phyloP scores from a whole-genome alignment of 1,140 invertebrate species.

The Caenorhabditis latens region DNA sequence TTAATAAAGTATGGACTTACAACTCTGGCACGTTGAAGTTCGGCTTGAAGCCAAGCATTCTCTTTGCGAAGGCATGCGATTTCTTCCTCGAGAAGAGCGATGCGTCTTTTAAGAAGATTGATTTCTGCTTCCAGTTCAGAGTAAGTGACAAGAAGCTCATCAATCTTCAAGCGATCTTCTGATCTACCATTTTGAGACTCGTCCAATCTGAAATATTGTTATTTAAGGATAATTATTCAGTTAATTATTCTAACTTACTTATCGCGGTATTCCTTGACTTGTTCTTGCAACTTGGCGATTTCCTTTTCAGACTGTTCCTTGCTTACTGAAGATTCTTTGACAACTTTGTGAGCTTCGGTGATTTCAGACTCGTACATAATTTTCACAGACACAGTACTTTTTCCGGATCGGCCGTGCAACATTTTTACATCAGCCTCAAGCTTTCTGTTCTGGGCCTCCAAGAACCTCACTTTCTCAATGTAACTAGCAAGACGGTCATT shows the following conservation, averaged over 20 bases:
- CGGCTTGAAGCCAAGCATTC: constrained; percentile 67
- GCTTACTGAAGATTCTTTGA: constrained; percentile 68
- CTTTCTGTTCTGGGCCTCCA: constrained; percentile 80
- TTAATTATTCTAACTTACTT: constrained; percentile 63
- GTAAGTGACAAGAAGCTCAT: constrained; percentile 67
- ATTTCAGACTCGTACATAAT: constrained; percentile 79
- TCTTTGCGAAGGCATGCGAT: constrained; percentile 69
- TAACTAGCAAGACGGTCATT: constrained; percentile 80
- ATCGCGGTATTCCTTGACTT: constrained; percentile 65
- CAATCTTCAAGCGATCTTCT: constrained; percentile 68
- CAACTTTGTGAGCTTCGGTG: constrained; percentile 69
- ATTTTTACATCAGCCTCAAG: constrained; percentile 78
- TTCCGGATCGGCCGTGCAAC: constrained; percentile 79
- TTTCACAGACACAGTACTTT: constrained; percentile 79
- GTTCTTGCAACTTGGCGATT: constrained; percentile 67
- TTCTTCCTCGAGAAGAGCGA: constrained; percentile 70
- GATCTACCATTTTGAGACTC: constrained; percentile 68
- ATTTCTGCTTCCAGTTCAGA: constrained; percentile 72
- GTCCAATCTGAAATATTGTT: constrained; percentile 64
- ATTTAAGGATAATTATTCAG: no score
- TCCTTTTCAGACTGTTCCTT: constrained; percentile 64
- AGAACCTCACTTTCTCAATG: constrained; percentile 80
- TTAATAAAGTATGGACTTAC: not conserved
- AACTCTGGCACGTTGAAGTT: constrained; percentile 69
- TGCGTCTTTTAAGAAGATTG: constrained; percentile 68